phyloP scores from a whole-genome alignment of 2,113 vertebrate species.

The Nerophis ophidion region DNA sequence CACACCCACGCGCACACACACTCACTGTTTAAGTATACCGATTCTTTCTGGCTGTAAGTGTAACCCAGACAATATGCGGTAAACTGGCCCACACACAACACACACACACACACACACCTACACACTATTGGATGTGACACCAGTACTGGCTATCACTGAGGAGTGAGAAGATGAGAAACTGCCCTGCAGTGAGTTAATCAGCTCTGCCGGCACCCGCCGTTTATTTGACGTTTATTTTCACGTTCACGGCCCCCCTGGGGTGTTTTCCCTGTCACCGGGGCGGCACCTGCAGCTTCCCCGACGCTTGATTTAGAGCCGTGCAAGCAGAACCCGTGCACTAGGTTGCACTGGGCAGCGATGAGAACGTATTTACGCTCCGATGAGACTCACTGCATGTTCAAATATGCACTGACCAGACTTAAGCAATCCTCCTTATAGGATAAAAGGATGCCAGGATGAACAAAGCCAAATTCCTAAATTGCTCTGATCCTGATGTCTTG shows the following conservation, averaged over 20 bases:
- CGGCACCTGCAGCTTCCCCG: constrained; percentile 80
- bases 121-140: constrained; percentile 53
- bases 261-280: constrained; percentile 83
- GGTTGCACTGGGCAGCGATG: constrained; percentile 96
- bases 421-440: constrained; percentile 85
- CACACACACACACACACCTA: constrained; percentile 28
- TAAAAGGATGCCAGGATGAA: constrained; percentile 82
- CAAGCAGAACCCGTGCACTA: constrained; percentile 84
- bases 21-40: constrained; percentile 37
- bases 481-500: constrained; percentile 11
- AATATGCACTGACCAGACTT: constrained; percentile 85
- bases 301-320: constrained; percentile 87
- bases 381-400: constrained; percentile 84
- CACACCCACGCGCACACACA: constrained; percentile 11
- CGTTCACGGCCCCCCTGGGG: constrained; percentile 82
- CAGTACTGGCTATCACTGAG: constrained; percentile 43
- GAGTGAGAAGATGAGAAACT: constrained; percentile 91
- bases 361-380: constrained; percentile 98
- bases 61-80: constrained; percentile 45
- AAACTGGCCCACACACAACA: constrained; percentile 23
- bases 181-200: constrained; percentile 90
- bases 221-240: constrained; percentile 94
- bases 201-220: constrained; percentile 78
- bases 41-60: constrained; percentile 43
- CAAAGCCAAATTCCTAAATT: constrained; percentile 71